These are phyloP conservation scores for Panulirus ornatus DNA, from an alignment of 1,140 invertebrate species.

Conservation along the genomic window DNA sequence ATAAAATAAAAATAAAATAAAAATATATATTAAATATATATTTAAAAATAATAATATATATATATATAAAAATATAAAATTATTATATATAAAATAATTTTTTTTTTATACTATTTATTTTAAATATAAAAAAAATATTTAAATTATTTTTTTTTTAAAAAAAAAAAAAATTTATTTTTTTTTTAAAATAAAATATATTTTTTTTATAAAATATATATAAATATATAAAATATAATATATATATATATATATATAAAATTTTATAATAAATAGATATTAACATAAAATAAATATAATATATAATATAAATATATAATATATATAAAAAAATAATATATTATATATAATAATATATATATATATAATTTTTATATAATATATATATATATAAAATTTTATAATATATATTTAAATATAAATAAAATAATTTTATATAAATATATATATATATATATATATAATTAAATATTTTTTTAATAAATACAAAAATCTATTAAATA, in stretches of 20 bases:
- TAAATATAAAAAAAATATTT: not conserved
- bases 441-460: constrained; percentile 14
- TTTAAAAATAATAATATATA: not conserved
- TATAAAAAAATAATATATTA: not conserved
- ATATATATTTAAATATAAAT: not conserved
- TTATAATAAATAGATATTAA: not conserved
- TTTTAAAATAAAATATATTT: not conserved
- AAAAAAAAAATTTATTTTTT: not conserved
- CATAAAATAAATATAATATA: not conserved
- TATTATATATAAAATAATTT: not conserved
- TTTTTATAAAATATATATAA: not conserved
- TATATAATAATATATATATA: not conserved
- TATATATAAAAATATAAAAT: not conserved
- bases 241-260: not conserved
- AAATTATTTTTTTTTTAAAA: not conserved
- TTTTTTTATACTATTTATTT: not conserved
- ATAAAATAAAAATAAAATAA: not conserved
- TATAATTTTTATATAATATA: not conserved
- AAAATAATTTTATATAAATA: not conserved
- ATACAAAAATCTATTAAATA: not conserved
- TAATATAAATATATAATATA: not conserved
- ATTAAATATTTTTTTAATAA: not conserved
- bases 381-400: not conserved
- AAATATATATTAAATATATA: not conserved
- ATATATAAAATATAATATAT: constrained; percentile 5